Base-by-base conservation (phyloP, 2,888 invertebrate species). In the Cantharis lateralis region DNA sequence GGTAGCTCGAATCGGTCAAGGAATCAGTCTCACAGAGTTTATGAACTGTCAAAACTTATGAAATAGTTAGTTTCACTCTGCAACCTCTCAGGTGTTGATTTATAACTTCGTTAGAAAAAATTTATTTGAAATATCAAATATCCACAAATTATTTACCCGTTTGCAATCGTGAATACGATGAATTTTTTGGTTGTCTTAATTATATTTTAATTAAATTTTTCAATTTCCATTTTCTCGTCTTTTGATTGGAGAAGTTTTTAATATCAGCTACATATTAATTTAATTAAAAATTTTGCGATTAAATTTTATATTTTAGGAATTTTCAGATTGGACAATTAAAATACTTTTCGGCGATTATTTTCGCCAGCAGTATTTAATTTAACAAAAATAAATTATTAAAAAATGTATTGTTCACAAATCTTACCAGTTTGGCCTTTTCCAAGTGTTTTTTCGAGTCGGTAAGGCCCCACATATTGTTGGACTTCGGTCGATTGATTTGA, bases 361-460 rank as follows among this genome's bases (percentile, higher is more conserved):
- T 48, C 48, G 3, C n/a, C 48, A 48, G 5, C n/a, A n/a, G n/a
- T 32, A 48, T 48, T n/a, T n/a, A 32, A n/a, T 48, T 48, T 48
- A 0, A 32, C 11, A 13, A 3, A 32, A 32, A 11, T 32, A 32
- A 13, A 13, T 13, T 7, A n/a, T 48, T 48, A 48, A 48, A 48
- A 48, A 48, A n/a, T 5, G n/a, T 48, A 48, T 48, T 48, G n/a
- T 48, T 48, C 9, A 20, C 16, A 20, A 66, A 0, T 20, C 90
- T 90, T 90, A 99, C 99, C 99, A 89, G 99, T 99, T 90, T 99
- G 99, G 82, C 99, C 99, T 89, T 99, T 99, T 84, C 99, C 99
- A 82, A 99, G 93, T 74, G 99, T 99, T 90, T 99, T 99, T 90
- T 99, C 99, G 89, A 99, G 92, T 88, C 98, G 92, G 91, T 98